A percentile compares a stretch with the other conserved stretches of the same genome.
These are phyloP conservation scores for Aramus guarauna DNA, from an alignment of 2,113 vertebrate species.

Conservation along the genomic window DNA sequence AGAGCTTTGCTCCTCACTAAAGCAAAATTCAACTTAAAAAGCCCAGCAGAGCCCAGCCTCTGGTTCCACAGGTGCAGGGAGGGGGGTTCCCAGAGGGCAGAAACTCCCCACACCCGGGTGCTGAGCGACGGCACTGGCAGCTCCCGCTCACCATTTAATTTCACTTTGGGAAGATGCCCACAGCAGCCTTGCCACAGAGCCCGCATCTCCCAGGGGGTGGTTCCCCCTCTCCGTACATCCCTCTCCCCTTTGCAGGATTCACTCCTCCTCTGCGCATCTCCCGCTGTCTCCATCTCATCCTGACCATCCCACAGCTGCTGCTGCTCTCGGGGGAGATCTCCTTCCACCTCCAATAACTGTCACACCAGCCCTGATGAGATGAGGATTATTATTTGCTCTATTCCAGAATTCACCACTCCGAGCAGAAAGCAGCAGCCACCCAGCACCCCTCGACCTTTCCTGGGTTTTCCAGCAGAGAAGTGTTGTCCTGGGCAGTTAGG, in stretches of 20 bases:
- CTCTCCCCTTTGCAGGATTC: neutral
- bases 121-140: neutral
- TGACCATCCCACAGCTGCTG: neutral
- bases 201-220: accelerated
- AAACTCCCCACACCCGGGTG: neutral
- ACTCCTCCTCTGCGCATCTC: neutral
- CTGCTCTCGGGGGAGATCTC: neutral
- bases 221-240: neutral
- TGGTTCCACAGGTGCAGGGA: neutral
- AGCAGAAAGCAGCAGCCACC: neutral
- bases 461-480: neutral
- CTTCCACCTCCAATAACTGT: neutral
- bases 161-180: neutral
- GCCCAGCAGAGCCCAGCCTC: neutral
- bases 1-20: neutral
- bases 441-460: neutral
- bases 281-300: accelerated
- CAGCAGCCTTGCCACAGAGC: neutral
- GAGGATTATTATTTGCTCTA: neutral
- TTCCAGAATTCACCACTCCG: neutral
- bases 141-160: neutral
- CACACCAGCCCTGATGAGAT: neutral
- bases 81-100: neutral
- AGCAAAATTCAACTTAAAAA: neutral
- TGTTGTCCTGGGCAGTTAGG: neutral